These are phyloP conservation scores for Tylochromis polylepis DNA, from an alignment of 2,113 vertebrate genomes.

Conservation along the genomic window DNA sequence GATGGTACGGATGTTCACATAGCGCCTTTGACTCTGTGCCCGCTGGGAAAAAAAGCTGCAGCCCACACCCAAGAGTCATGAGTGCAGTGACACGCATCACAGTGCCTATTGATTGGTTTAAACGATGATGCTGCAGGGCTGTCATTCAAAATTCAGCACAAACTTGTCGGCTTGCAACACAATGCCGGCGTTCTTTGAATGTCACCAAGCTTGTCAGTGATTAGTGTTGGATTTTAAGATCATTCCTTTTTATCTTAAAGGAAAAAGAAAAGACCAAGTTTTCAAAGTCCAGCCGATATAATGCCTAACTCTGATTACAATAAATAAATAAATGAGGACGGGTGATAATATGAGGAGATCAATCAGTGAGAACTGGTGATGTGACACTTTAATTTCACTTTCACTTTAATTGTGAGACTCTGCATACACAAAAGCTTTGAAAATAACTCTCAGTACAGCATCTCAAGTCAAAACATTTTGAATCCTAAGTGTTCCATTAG, in stretches of 20 bases:
- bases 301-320: background rate
- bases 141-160: slow-evolving; percentile 19
- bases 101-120: slow-evolving; percentile 39
- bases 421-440: background rate
- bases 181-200: slow-evolving; percentile 32
- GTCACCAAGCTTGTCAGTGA: background rate
- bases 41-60: background rate
- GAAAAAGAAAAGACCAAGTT: background rate
- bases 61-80: background rate
- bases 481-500: background rate
- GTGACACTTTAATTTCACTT: background rate
- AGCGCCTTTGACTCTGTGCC: background rate
- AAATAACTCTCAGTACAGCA: fast-evolving
- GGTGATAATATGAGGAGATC: background rate
- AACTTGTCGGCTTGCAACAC: background rate
- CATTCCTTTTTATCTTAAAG: background rate
- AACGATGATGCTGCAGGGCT: slow-evolving; percentile 13
- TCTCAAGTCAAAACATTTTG: background rate
- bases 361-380: background rate
- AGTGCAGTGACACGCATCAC: slow-evolving; percentile 27
- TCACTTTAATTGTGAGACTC: background rate
- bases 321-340: background rate
- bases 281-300: background rate
- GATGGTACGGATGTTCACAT: slow-evolving; percentile 78
- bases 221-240: background rate